Conservation (phyloP, 2,113 vertebrate species). For the Gadus chalcogrammus region DNA sequence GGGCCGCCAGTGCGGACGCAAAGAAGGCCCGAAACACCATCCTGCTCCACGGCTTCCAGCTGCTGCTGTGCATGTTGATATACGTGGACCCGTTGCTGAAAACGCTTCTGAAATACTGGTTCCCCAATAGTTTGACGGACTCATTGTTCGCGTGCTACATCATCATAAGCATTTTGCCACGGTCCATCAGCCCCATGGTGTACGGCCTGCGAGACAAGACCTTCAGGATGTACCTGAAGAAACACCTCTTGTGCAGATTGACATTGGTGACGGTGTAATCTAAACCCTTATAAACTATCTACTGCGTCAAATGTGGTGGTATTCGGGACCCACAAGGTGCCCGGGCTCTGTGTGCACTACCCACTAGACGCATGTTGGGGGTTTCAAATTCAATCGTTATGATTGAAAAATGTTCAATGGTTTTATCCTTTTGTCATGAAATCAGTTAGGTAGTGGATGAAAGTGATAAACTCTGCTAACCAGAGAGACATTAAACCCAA, state of each 20-base stretch:
- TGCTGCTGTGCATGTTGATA: slow-evolving; percentile 61
- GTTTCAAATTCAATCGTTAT: too few species aligned
- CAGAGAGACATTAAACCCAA: too few species aligned
- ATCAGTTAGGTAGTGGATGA: too few species aligned
- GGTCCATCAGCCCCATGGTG: slow-evolving; percentile 65
- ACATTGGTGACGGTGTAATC: too few species aligned
- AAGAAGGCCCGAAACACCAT: slow-evolving; percentile 67
- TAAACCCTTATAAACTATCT: too few species aligned
- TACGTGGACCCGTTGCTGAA: slow-evolving; percentile 39
- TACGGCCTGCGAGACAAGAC: slow-evolving; percentile 68
- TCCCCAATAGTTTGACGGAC: slow-evolving; percentile 39
- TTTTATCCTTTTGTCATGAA: too few species aligned
- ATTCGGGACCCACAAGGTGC: too few species aligned
- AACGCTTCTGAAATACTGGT: slow-evolving; percentile 1
- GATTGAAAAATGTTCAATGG: too few species aligned
- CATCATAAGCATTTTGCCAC: slow-evolving; percentile 57
- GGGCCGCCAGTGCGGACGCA: slow-evolving; percentile 37
- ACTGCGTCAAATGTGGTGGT: too few species aligned
- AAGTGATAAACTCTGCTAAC: too few species aligned
- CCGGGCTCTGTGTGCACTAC: too few species aligned
- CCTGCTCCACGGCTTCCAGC: slow-evolving; percentile 62
- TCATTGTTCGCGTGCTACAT: slow-evolving; percentile 50
- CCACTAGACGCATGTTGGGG: too few species aligned
- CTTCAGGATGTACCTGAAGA: slow-evolving; percentile 56
- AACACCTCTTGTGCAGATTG: slow-evolving; percentile 40